Percentiles rank a stretch among this genome's conserved stretches.
These are phyloP conservation scores for Formica aserva DNA, from an alignment of 2,888 invertebrate species.

Conservation along the genomic window DNA sequence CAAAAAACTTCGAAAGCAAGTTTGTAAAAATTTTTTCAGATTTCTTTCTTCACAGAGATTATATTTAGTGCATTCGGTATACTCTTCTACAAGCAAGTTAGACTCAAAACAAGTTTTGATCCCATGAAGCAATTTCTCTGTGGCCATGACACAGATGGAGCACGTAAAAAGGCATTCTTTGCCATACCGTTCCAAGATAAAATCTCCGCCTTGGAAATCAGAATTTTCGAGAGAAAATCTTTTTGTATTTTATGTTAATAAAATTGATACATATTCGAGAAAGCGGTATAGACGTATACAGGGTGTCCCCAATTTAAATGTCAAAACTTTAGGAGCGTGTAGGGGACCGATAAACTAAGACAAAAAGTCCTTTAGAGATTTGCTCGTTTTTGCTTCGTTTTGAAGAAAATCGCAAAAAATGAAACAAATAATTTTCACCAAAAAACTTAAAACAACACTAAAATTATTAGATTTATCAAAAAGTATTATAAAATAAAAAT, in stretches of 20 bases:
- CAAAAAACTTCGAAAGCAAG: neutral
- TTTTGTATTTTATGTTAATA: neutral
- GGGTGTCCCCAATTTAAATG: no score
- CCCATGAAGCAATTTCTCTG: neutral
- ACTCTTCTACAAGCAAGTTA: neutral
- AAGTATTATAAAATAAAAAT: no score
- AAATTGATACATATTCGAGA: neutral
- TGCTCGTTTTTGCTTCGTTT: no score
- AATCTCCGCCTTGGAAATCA: neutral
- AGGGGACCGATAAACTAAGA: no score
- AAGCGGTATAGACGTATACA: no score
- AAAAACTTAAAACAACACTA: no score
- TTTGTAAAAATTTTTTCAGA: neutral
- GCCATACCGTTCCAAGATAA: neutral
- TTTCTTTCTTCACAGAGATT: neutral
- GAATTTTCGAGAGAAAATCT: neutral
- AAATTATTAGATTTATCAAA: no score
- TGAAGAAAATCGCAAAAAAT: no score
- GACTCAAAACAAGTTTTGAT: conserved; percentile 2
- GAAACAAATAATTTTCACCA: no score
- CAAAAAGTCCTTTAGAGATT: no score
- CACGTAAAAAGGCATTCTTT: neutral
- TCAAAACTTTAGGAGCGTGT: no score
- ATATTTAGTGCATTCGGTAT: neutral
- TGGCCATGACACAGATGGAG: conserved; percentile 25